phyloP scores from a whole-genome alignment of 2,113 vertebrate genomes.

The Oxyruncus cristatus region DNA sequence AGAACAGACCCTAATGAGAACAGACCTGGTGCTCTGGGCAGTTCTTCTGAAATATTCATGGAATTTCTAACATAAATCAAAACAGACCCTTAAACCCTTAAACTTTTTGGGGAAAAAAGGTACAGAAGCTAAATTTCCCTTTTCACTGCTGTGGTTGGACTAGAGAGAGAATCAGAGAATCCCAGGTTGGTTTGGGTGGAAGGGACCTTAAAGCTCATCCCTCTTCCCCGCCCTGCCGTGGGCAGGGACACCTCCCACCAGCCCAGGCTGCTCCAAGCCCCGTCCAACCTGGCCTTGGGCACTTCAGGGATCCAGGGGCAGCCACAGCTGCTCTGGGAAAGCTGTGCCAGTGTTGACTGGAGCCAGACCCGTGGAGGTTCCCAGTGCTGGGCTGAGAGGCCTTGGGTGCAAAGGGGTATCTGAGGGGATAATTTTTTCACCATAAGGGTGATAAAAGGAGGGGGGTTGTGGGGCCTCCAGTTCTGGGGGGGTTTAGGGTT shows the following conservation, averaged over 20 bases:
- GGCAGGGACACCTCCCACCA: neutral
- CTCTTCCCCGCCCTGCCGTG: fast-evolving
- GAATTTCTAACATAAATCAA: neutral
- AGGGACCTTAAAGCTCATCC: neutral
- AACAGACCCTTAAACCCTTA: neutral
- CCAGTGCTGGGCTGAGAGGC: neutral
- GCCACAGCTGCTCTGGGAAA: neutral
- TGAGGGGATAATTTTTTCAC: neutral
- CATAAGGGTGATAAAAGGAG: neutral
- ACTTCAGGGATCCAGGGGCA: neutral
- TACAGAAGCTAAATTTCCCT: neutral
- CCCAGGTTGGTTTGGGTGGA: neutral
- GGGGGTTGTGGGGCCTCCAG: neutral
- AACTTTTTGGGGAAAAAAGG: neutral
- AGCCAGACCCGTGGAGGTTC: neutral
- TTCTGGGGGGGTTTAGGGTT: neutral
- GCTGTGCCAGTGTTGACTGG: neutral
- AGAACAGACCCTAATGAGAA: neutral
- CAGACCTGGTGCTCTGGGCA: neutral
- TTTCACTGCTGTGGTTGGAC: neutral
- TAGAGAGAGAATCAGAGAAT: neutral
- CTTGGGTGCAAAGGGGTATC: too few species aligned
- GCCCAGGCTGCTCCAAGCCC: neutral
- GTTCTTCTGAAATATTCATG: neutral
- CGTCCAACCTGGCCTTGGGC: neutral